Percentiles rank a stretch among this genome's conserved stretches.
Evolutionary conservation across 2,888 invertebrate genomes (phyloP).

Genomic region (Podabrus alpinus): DNA sequence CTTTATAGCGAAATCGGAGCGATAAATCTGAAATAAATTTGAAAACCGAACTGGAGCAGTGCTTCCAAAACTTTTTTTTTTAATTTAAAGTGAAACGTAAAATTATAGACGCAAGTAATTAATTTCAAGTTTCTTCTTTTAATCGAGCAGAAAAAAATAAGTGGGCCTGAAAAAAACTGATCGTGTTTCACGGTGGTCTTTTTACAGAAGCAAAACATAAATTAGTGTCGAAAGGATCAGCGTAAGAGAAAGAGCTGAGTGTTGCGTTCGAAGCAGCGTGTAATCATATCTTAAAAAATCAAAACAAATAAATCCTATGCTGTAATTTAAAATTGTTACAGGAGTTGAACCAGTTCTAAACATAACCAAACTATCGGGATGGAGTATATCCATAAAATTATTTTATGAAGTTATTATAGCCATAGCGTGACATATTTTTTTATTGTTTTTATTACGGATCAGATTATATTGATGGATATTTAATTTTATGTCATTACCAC

Average conservation of each 20-base stretch:
- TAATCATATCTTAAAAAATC: conserved; percentile 33
- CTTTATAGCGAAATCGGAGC: not conserved
- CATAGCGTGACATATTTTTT: conserved; percentile 7
- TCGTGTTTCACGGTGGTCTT: conserved; percentile 24
- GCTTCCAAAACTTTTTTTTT: not conserved
- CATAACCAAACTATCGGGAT: not conserved
- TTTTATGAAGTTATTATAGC: conserved; percentile 4
- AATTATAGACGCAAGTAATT: not conserved
- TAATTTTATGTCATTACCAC: conserved; percentile 23
- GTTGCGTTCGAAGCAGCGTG: conserved; percentile 20
- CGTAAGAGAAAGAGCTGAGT: conserved; percentile 10
- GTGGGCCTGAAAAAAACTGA: conserved; percentile 3
- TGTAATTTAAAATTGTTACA: conserved; percentile 35
- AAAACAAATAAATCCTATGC: conserved; percentile 34
- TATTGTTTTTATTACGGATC: conserved; percentile 3
- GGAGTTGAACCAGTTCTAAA: conserved; percentile 19
- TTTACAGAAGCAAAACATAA: conserved; percentile 25
- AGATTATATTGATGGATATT: conserved; percentile 14
- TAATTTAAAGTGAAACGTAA: not conserved
- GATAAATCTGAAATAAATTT: not conserved
- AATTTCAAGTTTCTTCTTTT: not conserved
- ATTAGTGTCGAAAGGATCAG: conserved; percentile 26
- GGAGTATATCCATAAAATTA: conserved; percentile 8
- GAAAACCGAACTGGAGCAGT: not conserved
- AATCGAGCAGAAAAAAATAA: not conserved